Evolutionary conservation across 2,888 invertebrate species (phyloP).

Genomic region (Aethes cnicana): DNA sequence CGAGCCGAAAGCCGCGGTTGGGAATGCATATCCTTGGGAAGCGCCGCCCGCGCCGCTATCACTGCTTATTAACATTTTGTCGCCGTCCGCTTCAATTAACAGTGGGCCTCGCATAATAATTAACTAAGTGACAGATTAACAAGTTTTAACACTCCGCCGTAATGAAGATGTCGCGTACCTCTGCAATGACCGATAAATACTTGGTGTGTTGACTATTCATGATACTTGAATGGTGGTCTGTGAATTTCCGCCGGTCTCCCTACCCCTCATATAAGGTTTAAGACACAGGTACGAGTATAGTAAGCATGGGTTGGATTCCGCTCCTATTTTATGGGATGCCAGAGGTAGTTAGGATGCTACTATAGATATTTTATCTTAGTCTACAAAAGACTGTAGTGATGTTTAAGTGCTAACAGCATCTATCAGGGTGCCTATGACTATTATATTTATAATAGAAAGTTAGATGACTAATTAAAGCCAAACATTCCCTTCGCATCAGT

Average conservation of each 20-base stretch:
- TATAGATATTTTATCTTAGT: no score
- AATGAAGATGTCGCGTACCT: conserved; percentile 75
- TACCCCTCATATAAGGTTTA: background rate
- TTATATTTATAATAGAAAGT: background rate
- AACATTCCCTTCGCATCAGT: background rate
- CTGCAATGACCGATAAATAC: conserved; percentile 46
- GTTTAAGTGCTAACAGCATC: no score
- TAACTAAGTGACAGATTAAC: conserved; percentile 76
- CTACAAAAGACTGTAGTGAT: no score
- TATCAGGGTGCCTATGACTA: no score
- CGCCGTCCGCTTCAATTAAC: conserved; percentile 76
- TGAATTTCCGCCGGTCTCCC: conserved; percentile 1
- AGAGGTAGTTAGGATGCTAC: no score
- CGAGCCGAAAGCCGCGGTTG: conserved; percentile 66
- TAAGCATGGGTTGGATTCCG: background rate
- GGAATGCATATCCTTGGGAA: conserved; percentile 42
- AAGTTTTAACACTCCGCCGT: conserved; percentile 77
- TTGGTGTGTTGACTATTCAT: conserved; percentile 49
- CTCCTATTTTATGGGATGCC: no score
- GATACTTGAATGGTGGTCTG: conserved; percentile 44
- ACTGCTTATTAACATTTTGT: conserved; percentile 77
- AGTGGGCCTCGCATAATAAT: conserved; percentile 71
- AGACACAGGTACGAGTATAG: no score
- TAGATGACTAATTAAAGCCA: background rate
- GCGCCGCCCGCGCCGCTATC: conserved; percentile 54